phyloP scores from a whole-genome alignment of 2,888 invertebrate genomes.

The Caenorhabditis sulstoni region DNA sequence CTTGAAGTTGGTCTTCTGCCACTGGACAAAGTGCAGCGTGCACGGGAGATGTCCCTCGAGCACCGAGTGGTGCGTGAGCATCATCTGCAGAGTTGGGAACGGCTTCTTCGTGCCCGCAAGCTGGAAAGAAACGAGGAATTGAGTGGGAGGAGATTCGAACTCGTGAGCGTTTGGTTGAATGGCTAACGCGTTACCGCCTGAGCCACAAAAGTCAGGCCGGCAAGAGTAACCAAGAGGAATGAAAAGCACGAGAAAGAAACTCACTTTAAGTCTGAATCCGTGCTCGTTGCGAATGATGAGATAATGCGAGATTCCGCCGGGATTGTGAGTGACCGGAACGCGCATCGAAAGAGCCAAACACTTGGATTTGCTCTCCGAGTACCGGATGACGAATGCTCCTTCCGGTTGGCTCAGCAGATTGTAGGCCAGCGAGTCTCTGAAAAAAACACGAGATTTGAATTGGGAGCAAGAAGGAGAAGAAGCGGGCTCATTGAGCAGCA shows the following conservation, averaged over 20 bases:
- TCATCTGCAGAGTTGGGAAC: constrained; percentile 67
- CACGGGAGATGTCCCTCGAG: constrained; percentile 64
- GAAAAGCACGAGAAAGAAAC: neutral
- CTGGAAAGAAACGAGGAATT: constrained; percentile 13
- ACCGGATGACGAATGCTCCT: constrained; percentile 68
- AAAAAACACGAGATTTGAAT: constrained; percentile 35
- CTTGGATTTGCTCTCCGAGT: constrained; percentile 61
- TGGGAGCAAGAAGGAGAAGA: neutral
- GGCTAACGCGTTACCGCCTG: no score
- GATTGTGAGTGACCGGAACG: constrained; percentile 63
- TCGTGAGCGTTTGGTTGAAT: no score
- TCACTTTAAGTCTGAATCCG: constrained; percentile 65
- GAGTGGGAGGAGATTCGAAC: neutral
- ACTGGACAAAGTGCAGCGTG: constrained; percentile 63
- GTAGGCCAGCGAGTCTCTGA: constrained; percentile 59
- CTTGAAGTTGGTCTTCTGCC: constrained; percentile 64
- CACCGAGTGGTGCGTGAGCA: constrained; percentile 69
- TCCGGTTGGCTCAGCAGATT: constrained; percentile 63
- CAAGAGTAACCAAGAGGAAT: no score
- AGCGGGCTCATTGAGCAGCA: constrained; percentile 17
- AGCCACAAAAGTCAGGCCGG: no score
- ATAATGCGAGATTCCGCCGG: constrained; percentile 65
- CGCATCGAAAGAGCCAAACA: constrained; percentile 66
- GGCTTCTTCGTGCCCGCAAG: constrained; percentile 50
- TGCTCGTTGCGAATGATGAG: constrained; percentile 65